Conservation (phyloP, 2,888 invertebrate genomes). For the Limnephilus rhombicus region DNA sequence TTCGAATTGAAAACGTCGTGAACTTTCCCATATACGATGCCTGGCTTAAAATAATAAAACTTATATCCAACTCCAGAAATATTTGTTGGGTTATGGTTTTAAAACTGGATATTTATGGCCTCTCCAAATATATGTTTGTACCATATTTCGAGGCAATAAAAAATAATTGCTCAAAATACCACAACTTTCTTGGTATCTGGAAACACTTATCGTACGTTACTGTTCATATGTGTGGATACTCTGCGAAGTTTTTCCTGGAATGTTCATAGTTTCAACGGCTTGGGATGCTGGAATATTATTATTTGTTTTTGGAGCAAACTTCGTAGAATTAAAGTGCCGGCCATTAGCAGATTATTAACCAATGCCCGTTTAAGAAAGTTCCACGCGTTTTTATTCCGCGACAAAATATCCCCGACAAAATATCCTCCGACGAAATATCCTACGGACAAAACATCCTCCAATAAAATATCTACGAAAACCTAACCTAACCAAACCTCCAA, state of each 20-base stretch:
- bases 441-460: too few relatives aligned
- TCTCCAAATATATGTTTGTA: neutral
- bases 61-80: neutral
- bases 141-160: neutral
- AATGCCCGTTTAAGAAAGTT: neutral
- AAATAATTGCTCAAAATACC: neutral
- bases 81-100: neutral
- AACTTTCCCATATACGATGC: neutral
- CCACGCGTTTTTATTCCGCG: too few relatives aligned
- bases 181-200: neutral
- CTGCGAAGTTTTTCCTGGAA: neutral
- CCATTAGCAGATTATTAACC: neutral
- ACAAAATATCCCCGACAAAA: too few relatives aligned
- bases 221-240: neutral
- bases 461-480: too few relatives aligned
- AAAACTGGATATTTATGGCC: neutral
- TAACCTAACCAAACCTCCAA: too few relatives aligned
- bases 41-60: neutral
- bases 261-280: neutral
- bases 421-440: too few relatives aligned
- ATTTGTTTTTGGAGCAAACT: neutral
- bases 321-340: neutral
- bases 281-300: neutral
- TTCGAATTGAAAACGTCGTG: neutral
- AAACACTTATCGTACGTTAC: neutral